Evolutionary conservation across 2,797 vertebrate genomes (phyloP), one percentile per base, ranked within the genome.

Genomic region (Poeciliopsis paucimaculata): DNA sequence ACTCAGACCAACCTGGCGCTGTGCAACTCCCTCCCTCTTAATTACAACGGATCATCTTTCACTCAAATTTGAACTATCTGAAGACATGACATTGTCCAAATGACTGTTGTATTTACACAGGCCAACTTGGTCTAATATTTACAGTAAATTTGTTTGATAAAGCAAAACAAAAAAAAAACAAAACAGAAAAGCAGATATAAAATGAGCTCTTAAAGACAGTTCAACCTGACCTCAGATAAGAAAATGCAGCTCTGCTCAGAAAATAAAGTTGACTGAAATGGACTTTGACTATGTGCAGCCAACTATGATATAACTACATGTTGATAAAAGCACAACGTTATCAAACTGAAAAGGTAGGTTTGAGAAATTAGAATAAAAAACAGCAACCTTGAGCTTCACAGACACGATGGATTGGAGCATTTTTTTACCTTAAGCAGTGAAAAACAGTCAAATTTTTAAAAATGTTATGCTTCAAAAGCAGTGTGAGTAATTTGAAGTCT

Each of bases 241-340:
- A 77, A 6, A 83, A 80, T 72, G 34, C 9, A 9, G 31, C 76
- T 73, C 77, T 47, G 45, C 26, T 4, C n/a, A 83, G 12, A 71
- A 78, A 71, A 28, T 34, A 28, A 26, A 39, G 45, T 26, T 39
- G 41, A 76, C 9, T 49, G 9, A 31, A 34, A 34, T 89, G 90
- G 87, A 93, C 92, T 92, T 94, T 93, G 88, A 77, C 78, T 88
- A 89, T 62, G 43, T 39, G 72, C 1, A 55, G 53, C 55, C 1
- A 74, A 57, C 43, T n/a, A 16, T 10, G 84, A 87, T 75, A 86
- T 49, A 62, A 82, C 80, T 55, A 75, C 72, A 75, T 62, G 51
- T 1, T 87, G 73, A 86, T 87, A 80, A 88, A 84, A 87, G 74
- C 55, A 83, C 77, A 87, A 78, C 81, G 75, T 73, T 78, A 81